These are phyloP conservation scores for Gorsachius magnificus DNA, from an alignment of 2,797 vertebrate genomes.

Conservation along the genomic window DNA sequence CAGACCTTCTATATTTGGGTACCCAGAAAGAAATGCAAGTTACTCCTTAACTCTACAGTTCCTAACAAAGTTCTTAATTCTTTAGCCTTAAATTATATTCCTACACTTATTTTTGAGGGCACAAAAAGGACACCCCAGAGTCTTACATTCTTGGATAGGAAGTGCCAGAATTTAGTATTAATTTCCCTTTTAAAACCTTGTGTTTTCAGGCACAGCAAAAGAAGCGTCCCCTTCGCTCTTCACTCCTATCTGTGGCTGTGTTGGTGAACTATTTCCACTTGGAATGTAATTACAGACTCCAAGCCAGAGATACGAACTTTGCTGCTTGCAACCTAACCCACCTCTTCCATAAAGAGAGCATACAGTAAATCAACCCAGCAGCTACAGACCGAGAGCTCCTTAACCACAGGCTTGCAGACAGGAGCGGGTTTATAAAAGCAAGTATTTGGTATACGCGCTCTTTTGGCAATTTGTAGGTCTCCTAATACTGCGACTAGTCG, in stretches of 20 bases:
- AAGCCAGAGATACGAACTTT: conserved; percentile 30
- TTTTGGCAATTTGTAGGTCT: background rate
- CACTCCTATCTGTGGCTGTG: background rate
- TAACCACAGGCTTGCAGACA: background rate
- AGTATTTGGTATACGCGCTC: background rate
- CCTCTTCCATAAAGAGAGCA: background rate
- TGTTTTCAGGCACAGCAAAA: background rate
- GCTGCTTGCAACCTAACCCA: conserved; percentile 36
- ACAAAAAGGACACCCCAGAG: background rate
- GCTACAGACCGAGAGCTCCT: background rate
- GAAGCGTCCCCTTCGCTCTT: background rate
- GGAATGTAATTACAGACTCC: conserved; percentile 25
- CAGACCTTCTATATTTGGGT: background rate
- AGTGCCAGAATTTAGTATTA: background rate
- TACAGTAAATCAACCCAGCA: background rate
- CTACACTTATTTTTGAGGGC: background rate
- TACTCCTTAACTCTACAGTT: background rate
- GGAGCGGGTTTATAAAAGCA: background rate
- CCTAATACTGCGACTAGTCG: background rate
- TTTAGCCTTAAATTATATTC: background rate
- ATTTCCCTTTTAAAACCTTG: background rate
- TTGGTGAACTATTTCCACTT: background rate
- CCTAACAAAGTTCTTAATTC: background rate
- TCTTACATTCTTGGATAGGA: background rate
- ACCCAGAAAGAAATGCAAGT: background rate